Evolutionary conservation across 1,140 invertebrate genomes (phyloP), one percentile per base, ranked within the genome.

Genomic region (Drosophila chauvacae): DNA sequence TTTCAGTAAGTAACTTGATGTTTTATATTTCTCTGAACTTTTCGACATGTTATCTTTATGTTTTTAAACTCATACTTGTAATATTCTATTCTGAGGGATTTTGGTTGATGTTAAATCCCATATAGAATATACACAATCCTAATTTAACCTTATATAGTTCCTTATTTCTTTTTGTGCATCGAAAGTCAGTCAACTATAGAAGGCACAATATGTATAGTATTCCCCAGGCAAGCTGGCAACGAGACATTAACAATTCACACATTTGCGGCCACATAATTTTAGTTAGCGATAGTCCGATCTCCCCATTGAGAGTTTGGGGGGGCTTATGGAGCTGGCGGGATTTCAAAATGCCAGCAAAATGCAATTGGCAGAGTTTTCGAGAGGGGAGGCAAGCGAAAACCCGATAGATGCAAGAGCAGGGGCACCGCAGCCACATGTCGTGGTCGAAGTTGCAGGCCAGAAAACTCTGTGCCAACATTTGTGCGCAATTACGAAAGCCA

Each of bases 221-320:
- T 33, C 35, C 68, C 42, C 53, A 55, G 13, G 51, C 51, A 37
- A 75, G 70, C 81, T 72, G 81, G 81, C 84, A 80, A 72, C 56
- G 50, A 90, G 77, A 90, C 81, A 86, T 90, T 90, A 88, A 80
- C 84, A 88, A 88, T 88, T 88, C 85, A 69, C 85, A 88, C 84
- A 87, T 87, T 87, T 87, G 83, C 77, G 57, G 84, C 84, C 80
- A 70, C 84, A 88, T 90, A 88, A 87, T 90, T 87, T 88, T 61
- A 72, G 79, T 79, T 64, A 65, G 80, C 58, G 62, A 80, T 78
- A 85, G 59, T 45, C 59, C 53, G 53, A 55, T 55, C 53, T 55
- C 33, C 53, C 33, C 53, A 26, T 39, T 42, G 37, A 76, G 42
- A 30, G 63, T 16, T 16, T 11, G 41, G 35, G 33, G 26, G 60